phyloP scores from a whole-genome alignment of 1,140 invertebrate genomes.

The Babylonia areolata region DNA sequence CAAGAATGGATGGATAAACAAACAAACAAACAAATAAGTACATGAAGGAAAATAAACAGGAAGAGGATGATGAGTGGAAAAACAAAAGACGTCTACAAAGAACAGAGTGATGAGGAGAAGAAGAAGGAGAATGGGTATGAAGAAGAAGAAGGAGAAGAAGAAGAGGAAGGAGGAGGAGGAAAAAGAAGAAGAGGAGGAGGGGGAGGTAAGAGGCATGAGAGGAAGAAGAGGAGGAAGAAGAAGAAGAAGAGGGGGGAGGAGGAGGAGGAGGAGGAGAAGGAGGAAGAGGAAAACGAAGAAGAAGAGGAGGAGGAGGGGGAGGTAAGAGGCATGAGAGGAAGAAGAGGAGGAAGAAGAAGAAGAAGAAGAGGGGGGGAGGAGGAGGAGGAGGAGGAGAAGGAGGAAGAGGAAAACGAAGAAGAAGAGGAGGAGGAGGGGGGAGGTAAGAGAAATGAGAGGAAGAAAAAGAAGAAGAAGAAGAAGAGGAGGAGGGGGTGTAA shows the following conservation, averaged over 20 bases:
- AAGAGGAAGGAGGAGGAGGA: not conserved
- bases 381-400: not conserved
- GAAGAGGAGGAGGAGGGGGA: not conserved
- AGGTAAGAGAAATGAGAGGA: too few species aligned
- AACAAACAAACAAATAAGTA: too few species aligned
- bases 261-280: not conserved
- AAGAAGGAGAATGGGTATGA: too few species aligned
- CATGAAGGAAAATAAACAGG: too few species aligned
- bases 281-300: not conserved
- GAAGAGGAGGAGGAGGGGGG: too few species aligned
- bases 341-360: not conserved
- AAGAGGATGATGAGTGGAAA: too few species aligned
- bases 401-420: not conserved
- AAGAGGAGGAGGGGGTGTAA: too few species aligned
- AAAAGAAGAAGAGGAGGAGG: not conserved
- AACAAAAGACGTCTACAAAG: too few species aligned
- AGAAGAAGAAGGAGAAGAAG: not conserved
- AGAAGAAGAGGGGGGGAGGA: not conserved
- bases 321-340: not conserved
- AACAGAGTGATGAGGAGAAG: too few species aligned
- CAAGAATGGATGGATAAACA: too few species aligned
- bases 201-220: not conserved
- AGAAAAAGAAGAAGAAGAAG: too few species aligned
- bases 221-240: not conserved
- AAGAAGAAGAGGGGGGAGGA: not conserved